Conservation (phyloP, 2,797 vertebrate species). For the Echeneis naucrates region DNA sequence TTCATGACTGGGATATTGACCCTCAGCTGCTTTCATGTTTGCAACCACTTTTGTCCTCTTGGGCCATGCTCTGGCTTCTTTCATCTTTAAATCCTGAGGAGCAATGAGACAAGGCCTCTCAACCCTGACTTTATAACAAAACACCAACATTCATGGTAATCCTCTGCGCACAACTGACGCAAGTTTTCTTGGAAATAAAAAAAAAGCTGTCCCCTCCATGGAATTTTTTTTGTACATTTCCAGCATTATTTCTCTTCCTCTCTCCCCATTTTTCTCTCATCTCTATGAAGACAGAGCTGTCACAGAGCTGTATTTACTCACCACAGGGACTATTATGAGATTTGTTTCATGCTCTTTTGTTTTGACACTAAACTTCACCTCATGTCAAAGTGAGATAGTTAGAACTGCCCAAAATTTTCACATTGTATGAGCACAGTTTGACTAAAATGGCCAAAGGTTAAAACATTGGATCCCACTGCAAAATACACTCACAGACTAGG, state of each 20-base stretch:
- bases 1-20: conserved; percentile 45
- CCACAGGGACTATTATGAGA: conserved; percentile 15
- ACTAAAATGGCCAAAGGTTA: conserved; percentile 14
- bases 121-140: conserved; percentile 27
- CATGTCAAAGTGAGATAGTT: conserved; percentile 30
- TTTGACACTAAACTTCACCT: conserved; percentile 36
- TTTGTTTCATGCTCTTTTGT: conserved; percentile 35
- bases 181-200: conserved; percentile 26
- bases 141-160: conserved; percentile 44
- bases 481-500: conserved; percentile 8
- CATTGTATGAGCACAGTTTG: conserved; percentile 13
- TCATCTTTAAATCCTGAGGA: conserved; percentile 43
- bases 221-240: conserved; percentile 10
- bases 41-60: conserved; percentile 6
- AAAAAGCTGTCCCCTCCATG: not conserved
- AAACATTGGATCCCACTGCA: conserved; percentile 14
- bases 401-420: conserved; percentile 33
- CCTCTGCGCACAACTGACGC: not conserved
- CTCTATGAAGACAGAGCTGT: conserved; percentile 18
- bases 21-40: conserved; percentile 31
- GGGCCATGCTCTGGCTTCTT: conserved; percentile 18
- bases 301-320: conserved; percentile 27
- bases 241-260: not conserved
- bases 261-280: conserved; percentile 2
- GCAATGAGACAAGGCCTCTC: conserved; percentile 20